These are phyloP conservation scores for Eupithecia subfuscata DNA, from an alignment of 2,888 invertebrate species.

Conservation along the genomic window DNA sequence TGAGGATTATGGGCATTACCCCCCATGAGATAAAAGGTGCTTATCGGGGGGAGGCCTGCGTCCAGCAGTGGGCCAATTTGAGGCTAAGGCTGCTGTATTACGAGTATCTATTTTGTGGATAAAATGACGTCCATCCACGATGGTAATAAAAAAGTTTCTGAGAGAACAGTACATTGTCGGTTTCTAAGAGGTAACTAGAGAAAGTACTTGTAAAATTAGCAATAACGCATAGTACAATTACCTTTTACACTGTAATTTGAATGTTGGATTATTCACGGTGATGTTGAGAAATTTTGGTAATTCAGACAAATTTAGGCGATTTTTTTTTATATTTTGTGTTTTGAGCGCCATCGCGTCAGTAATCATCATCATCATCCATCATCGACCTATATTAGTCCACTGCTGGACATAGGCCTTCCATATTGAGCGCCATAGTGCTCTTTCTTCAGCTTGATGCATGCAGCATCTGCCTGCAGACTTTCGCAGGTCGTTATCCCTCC, in stretches of 20 bases:
- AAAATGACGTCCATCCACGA: neutral
- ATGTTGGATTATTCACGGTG: conserved; percentile 27
- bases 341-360: no score
- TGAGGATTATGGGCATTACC: no score
- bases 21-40: no score
- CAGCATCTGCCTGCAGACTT: no score
- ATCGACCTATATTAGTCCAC: no score
- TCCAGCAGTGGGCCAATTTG: no score
- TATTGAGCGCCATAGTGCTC: no score
- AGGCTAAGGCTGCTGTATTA: neutral
- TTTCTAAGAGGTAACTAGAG: conserved; percentile 26
- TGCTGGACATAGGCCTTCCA: no score
- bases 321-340: neutral
- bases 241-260: conserved; percentile 29
- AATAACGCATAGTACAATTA: conserved; percentile 29
- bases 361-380: no score
- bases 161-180: conserved; percentile 3
- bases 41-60: no score
- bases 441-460: no score
- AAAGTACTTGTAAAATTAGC: conserved; percentile 35
- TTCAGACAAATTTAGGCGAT: neutral
- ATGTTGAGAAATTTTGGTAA: conserved; percentile 5
- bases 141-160: neutral
- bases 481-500: no score
- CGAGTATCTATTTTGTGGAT: neutral